Percentiles rank a stretch among this genome's conserved stretches.
phyloP scores from a whole-genome alignment of 2,888 invertebrate species.

The Aethes cnicana region DNA sequence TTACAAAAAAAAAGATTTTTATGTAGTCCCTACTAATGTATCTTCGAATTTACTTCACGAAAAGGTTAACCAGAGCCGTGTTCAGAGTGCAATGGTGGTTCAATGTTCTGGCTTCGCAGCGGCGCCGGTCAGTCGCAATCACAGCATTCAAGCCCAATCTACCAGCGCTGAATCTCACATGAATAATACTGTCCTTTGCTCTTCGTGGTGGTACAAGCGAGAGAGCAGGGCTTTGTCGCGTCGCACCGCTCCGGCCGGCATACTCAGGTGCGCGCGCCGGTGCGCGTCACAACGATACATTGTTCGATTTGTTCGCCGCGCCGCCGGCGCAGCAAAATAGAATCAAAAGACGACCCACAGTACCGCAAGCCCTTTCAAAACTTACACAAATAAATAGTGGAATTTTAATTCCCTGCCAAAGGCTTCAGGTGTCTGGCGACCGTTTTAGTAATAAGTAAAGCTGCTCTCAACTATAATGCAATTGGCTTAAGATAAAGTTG shows the following conservation, averaged over 20 bases:
- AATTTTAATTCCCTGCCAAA: slow-evolving; percentile 54
- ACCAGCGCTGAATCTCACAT: not conserved
- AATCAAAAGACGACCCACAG: slow-evolving; percentile 74
- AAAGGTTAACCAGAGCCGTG: not conserved
- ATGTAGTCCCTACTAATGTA: too few relatives aligned
- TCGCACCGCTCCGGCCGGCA: slow-evolving; percentile 48
- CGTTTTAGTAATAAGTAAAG: slow-evolving; percentile 20
- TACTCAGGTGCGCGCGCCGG: slow-evolving; percentile 69
- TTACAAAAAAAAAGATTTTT: too few relatives aligned
- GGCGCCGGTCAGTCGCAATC: slow-evolving; percentile 24
- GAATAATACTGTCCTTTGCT: slow-evolving; percentile 6
- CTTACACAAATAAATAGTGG: slow-evolving; percentile 60
- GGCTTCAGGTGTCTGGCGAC: slow-evolving; percentile 39
- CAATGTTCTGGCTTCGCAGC: slow-evolving; percentile 13
- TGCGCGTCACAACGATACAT: slow-evolving; percentile 50
- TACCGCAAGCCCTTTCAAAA: slow-evolving; percentile 65
- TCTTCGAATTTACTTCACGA: not conserved
- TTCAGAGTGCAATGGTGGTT: slow-evolving; percentile 25
- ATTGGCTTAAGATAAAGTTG: too few relatives aligned
- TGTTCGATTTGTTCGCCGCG: slow-evolving; percentile 58
- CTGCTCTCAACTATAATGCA: too few relatives aligned
- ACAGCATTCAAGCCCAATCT: slow-evolving; percentile 2
- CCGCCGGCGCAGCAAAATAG: slow-evolving; percentile 55
- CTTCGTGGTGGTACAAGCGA: slow-evolving; percentile 1
- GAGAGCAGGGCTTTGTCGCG: not conserved